phyloP scores from a whole-genome alignment of 1,140 invertebrate genomes.

The Theocolax elegans region DNA sequence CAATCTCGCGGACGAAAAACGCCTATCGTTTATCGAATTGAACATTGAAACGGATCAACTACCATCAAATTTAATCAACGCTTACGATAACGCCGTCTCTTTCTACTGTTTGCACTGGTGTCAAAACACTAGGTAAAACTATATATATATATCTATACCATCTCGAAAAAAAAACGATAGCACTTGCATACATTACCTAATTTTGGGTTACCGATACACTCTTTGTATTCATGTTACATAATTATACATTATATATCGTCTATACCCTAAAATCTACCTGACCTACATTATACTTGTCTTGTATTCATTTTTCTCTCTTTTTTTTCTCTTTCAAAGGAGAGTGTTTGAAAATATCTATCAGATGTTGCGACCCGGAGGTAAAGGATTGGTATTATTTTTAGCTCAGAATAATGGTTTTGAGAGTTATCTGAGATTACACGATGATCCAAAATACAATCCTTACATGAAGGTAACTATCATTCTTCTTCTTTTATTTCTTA shows the following conservation, averaged over 20 bases:
- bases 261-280: no score
- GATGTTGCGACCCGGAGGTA: constrained; percentile 74
- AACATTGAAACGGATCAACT: constrained; percentile 73
- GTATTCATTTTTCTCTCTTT: no score
- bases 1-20: constrained; percentile 62
- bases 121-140: constrained; percentile 74
- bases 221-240: no score
- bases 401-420: constrained; percentile 79
- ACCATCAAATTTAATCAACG: constrained; percentile 64
- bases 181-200: no score
- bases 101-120: constrained; percentile 89
- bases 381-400: constrained; percentile 76
- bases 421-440: constrained; percentile 73
- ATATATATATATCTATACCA: neutral
- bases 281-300: no score
- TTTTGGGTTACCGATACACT: no score
- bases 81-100: constrained; percentile 79
- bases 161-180: no score
- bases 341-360: constrained; percentile 75
- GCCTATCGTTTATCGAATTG: constrained; percentile 72
- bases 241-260: no score
- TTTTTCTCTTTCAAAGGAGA: constrained; percentile 64
- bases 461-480: constrained; percentile 78
- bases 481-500: no score
- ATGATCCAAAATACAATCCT: constrained; percentile 70